Evolutionary conservation across 2,113 vertebrate genomes (phyloP).

Genomic region (Amazona vittata): DNA sequence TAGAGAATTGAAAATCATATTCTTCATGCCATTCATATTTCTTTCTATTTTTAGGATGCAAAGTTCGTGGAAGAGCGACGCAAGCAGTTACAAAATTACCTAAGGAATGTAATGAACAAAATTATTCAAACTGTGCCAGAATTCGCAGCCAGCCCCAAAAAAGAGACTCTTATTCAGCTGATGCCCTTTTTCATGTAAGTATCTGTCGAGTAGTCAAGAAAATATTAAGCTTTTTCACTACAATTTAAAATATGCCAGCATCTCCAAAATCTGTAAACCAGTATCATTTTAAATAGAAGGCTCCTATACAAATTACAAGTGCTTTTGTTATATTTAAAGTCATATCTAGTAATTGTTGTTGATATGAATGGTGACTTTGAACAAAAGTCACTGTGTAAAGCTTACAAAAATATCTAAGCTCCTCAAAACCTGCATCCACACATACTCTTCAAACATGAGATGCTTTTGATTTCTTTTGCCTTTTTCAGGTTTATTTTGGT

Average conservation of each 20-base stretch:
- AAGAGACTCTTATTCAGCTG: conserved; percentile 89
- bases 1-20: not conserved
- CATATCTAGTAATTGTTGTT: not conserved
- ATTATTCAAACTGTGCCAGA: conserved; percentile 92
- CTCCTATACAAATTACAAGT: not conserved
- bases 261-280: not conserved
- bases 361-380: not conserved
- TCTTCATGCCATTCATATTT: not conserved
- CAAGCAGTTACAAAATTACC: conserved; percentile 93
- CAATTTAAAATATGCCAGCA: not conserved
- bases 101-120: conserved; percentile 96
- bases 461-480: not conserved
- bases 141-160: conserved; percentile 88
- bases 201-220: not conserved
- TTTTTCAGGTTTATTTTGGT: not conserved
- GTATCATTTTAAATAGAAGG: not conserved
- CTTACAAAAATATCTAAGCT: not conserved
- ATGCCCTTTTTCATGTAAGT: conserved; percentile 97
- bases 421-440: not conserved
- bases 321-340: not conserved
- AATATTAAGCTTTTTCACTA: not conserved
- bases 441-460: accelerated
- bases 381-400: not conserved
- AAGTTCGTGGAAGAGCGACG: conserved; percentile 96
- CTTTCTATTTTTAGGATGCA: conserved; percentile 83